Evolutionary conservation across 2,797 vertebrate species (phyloP).

Genomic region (Diglossa cyanea): DNA sequence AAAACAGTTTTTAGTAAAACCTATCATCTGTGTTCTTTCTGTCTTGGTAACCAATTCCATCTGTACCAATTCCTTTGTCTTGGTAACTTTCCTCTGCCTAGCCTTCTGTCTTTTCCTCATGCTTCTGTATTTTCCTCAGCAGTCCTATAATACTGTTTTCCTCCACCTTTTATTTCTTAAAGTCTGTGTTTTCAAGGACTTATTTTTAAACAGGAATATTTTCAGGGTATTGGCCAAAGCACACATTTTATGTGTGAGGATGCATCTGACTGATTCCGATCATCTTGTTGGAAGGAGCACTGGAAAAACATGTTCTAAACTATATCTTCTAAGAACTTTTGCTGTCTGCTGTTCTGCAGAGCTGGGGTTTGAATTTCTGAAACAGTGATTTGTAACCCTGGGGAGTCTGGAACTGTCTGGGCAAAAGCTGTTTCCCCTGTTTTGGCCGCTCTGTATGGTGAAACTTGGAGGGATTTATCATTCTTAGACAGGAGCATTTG

Average conservation of each 20-base stretch:
- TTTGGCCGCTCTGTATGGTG: background rate
- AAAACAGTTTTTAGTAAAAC: background rate
- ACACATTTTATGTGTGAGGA: background rate
- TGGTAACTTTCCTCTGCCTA: background rate
- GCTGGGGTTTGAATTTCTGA: background rate
- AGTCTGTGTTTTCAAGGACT: background rate
- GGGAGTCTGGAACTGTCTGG: background rate
- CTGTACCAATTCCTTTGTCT: background rate
- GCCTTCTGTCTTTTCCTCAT: background rate
- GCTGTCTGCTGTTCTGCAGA: background rate
- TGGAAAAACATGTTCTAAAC: background rate
- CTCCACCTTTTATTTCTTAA: background rate
- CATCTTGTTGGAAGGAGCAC: background rate
- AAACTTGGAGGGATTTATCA: background rate
- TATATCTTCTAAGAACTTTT: background rate
- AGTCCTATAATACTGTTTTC: background rate
- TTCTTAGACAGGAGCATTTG: background rate
- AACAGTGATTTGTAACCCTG: background rate
- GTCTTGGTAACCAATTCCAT: background rate
- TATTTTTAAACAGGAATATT: background rate
- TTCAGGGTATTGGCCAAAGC: background rate
- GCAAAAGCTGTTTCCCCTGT: background rate
- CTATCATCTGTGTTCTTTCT: background rate
- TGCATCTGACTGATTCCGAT: background rate
- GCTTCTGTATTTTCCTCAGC: background rate